Evolutionary conservation across 1,140 invertebrate genomes (phyloP), one percentile per base, ranked within the genome.

Genomic region (Batillaria attramentaria): DNA sequence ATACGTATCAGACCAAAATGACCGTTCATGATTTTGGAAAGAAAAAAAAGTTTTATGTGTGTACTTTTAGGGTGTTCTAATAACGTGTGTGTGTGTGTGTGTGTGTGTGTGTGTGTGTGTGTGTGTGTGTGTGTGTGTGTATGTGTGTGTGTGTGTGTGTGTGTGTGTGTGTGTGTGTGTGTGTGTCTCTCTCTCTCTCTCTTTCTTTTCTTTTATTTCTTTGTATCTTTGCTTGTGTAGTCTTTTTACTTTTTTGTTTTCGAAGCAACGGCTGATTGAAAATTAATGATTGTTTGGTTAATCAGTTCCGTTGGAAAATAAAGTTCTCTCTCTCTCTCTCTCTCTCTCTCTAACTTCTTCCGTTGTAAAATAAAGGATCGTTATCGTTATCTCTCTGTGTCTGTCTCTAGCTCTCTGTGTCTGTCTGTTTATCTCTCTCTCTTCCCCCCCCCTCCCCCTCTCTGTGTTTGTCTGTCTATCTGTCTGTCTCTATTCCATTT

Each of bases 31-130:
- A n/a, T n/a, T n/a, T n/a, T n/a, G n/a, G n/a, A n/a, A n/a, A n/a
- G n/a, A n/a, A n/a, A n/a, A n/a, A n/a, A n/a, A n/a, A n/a, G n/a
- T 35, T 41, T 35, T 41, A 39, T 41, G 66, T 41, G 66, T 41
- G 66, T 41, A 24, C 24, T 35, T 41, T 35, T 41, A 39, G 39
- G 66, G 39, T 35, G 39, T 35, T 68, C 35, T 68, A n/a, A 24
- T 5, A 18, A 39, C 13, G 66, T 68, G 66, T 41, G 37, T 68
- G 66, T 20, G 35, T 68, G 66, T 20, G 57, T n/a, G 57, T 62
- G 57, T n/a, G 57, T 62, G 57, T n/a, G 57, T 62, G 57, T n/a
- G 57, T 62, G 57, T n/a, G 57, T 62, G 57, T n/a, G 57, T 62
- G 57, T n/a, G 57, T 62, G 28, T n/a, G 57, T 62, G 57, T n/a